Evolutionary conservation across 2,888 invertebrate genomes (phyloP), one percentile per base, ranked within the genome.

Genomic region (Stomorhina lunata): DNA sequence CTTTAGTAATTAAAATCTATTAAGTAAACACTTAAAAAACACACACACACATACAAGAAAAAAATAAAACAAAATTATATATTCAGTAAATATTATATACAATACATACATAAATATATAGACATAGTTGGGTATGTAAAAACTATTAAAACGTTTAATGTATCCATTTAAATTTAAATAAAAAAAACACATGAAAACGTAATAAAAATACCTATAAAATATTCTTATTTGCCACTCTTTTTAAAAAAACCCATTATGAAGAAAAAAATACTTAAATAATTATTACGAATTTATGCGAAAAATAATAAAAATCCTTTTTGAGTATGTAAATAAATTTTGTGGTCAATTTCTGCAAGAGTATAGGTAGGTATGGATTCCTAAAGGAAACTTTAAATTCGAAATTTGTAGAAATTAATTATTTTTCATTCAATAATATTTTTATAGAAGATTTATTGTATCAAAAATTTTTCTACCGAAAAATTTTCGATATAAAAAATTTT

Each of bases 241-340:
- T 76, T 20, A 59, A 69, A 37, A 61, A 68, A 15, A 45, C 34
- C 5, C 17, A 48, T 53, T 55, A 12, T 27, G 45, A 68, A 87
- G 83, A 84, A 84, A 87, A 84, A 84, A 85, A n/a, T n/a, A 85
- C 55, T 86, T 63, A 73, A 84, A 85, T 85, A 85, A 86, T 84
- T 87, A 86, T 83, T 85, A 86, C 88, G 87, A 89, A 88, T 88
- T 89, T 88, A 88, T 87, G 86, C 87, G n/a, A 86, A 86, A 87
- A 75, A 72, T 37, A 55, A 69, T 48, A 77, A 71, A 43, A 43
- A 57, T 9, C 32, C 10, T 34, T 4, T 45, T 78, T 43, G 59
- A 37, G 40, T 61, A 73, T 65, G 25, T 66, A 66, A 45, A 59
- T 2, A 22, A 22, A 37, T 5, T 50, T 27, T 57, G 6, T 40